Percentiles rank a stretch among this genome's conserved stretches.
phyloP scores from a whole-genome alignment of 1,140 invertebrate species.

The Eurosta solidaginis region DNA sequence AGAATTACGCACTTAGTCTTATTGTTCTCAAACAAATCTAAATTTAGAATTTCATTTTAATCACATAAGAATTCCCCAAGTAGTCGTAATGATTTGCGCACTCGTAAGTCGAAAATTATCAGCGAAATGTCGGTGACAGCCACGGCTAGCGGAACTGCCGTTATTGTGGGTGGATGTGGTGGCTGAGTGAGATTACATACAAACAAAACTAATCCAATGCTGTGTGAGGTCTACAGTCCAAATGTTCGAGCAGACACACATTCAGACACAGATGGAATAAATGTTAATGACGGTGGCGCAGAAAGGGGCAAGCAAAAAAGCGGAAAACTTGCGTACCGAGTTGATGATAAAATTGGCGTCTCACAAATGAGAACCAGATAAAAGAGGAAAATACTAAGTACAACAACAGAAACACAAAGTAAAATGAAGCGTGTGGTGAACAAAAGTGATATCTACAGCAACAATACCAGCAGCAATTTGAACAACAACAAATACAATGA shows the following conservation, averaged over 20 bases:
- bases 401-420: neutral
- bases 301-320: neutral
- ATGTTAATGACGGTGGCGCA: neutral
- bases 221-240: neutral
- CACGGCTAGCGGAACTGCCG: slow-evolving; percentile 10
- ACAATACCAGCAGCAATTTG: neutral
- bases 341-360: slow-evolving; percentile 11
- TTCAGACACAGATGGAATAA: neutral
- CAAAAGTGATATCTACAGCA: neutral
- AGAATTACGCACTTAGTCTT: neutral
- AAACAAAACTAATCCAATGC: neutral
- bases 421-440: neutral
- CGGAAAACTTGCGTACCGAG: neutral
- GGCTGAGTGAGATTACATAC: neutral
- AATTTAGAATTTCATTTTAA: neutral
- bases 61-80: slow-evolving; percentile 13
- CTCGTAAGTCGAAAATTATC: neutral
- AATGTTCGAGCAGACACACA: neutral
- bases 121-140: slow-evolving; percentile 21
- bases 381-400: slow-evolving; percentile 26
- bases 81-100: neutral
- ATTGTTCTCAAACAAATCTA: slow-evolving; percentile 20
- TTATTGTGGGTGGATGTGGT: slow-evolving; percentile 8
- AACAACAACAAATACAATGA: neutral
- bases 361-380: slow-evolving; percentile 10